Conservation (phyloP, 2,113 vertebrate genomes). For the Gymnarchus niloticus region DNA sequence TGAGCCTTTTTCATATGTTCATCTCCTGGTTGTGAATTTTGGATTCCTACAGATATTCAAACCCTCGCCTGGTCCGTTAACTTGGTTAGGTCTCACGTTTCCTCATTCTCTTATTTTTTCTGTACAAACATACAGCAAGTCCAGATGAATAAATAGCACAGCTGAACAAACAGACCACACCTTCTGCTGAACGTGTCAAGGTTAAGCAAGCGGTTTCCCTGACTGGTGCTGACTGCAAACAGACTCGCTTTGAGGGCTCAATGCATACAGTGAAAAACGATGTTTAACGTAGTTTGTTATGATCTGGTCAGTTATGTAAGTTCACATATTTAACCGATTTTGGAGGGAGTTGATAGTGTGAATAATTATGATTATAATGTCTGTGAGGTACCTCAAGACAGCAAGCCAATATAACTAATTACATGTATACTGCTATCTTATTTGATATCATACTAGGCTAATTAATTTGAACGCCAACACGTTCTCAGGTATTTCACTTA, state of each 20-base stretch:
- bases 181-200: not conserved
- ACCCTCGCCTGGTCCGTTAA: slow-evolving; percentile 70
- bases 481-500: no score
- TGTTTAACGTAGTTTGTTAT: not conserved
- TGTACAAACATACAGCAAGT: slow-evolving; percentile 62
- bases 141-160: slow-evolving; percentile 88
- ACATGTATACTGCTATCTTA: not conserved
- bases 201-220: not conserved
- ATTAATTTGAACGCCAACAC: no score
- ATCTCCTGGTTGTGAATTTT: slow-evolving; percentile 69
- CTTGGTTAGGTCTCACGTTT: slow-evolving; percentile 67
- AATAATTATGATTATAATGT: not conserved
- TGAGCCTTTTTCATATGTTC: slow-evolving; percentile 58
- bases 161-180: slow-evolving; percentile 83
- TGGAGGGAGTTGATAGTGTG: not conserved
- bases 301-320: not conserved
- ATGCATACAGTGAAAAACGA: not conserved
- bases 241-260: not conserved
- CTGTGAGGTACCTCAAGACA: not conserved
- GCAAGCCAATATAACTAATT: not conserved
- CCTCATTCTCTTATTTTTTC: slow-evolving; percentile 50
- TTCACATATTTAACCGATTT: not conserved
- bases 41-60: slow-evolving; percentile 62
- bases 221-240: not conserved
- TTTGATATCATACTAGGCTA: not conserved